phyloP scores from a whole-genome alignment of 2,113 vertebrate species.

The Harpagus bidentatus region DNA sequence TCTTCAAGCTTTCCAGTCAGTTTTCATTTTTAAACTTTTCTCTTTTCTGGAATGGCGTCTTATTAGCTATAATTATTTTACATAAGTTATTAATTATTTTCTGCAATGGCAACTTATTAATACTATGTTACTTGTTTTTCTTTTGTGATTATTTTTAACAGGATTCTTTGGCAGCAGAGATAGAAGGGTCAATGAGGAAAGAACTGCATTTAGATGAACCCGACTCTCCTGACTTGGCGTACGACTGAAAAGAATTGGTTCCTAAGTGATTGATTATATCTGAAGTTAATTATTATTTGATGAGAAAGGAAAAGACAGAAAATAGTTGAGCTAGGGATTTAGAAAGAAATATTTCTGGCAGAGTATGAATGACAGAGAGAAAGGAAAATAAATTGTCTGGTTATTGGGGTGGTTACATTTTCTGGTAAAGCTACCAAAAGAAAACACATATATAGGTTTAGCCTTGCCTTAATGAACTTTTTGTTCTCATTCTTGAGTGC shows the following conservation, averaged over 20 bases:
- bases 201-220: conserved; percentile 93
- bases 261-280: not conserved
- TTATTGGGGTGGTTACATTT: not conserved
- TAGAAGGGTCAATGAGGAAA: conserved; percentile 98
- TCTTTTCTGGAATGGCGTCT: not conserved
- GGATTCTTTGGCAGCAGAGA: conserved; percentile 97
- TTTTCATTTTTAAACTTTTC: not conserved
- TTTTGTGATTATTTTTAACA: conserved; percentile 64
- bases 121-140: not conserved
- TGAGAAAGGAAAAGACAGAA: not conserved
- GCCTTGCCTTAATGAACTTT: not conserved
- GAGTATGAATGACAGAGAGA: not conserved
- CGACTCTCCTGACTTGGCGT: conserved; percentile 86
- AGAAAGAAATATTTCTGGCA: not conserved
- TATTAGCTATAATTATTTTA: not conserved
- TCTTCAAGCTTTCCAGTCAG: not conserved
- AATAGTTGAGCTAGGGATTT: not conserved
- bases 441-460: not conserved
- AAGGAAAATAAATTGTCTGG: not conserved
- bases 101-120: not conserved
- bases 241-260: not conserved
- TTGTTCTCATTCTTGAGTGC: not conserved
- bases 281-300: not conserved
- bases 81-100: not conserved
- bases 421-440: not conserved